Conservation (phyloP, 2,888 invertebrate species). For the Tolmerus cingulatus region DNA sequence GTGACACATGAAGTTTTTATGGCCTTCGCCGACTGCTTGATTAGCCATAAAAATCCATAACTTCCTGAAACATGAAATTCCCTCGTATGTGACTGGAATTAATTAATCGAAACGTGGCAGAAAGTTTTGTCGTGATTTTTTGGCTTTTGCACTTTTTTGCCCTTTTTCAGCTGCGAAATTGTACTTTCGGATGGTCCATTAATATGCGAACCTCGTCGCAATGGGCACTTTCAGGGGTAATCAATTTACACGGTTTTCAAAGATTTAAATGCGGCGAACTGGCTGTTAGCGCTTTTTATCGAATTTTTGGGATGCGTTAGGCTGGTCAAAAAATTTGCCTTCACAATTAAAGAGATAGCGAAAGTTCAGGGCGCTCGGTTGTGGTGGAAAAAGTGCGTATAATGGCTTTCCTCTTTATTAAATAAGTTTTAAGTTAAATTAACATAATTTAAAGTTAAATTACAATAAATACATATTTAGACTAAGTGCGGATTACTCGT, state of each 20-base stretch:
- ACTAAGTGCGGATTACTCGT: slow-evolving; percentile 2
- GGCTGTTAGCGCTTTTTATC: neutral
- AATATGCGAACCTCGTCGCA: slow-evolving; percentile 13
- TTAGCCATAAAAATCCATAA: slow-evolving; percentile 42
- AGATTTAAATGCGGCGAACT: slow-evolving; percentile 1
- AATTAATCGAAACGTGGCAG: slow-evolving; percentile 12
- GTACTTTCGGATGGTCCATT: neutral
- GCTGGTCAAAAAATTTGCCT: neutral
- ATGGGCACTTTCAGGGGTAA: neutral
- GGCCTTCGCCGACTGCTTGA: slow-evolving; percentile 9
- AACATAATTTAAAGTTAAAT: slow-evolving; percentile 26
- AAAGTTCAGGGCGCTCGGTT: neutral
- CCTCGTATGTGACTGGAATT: slow-evolving; percentile 27
- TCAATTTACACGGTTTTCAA: slow-evolving; percentile 15
- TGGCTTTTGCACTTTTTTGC: neutral
- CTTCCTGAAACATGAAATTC: slow-evolving; percentile 37
- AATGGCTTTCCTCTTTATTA: slow-evolving; percentile 21
- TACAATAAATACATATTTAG: slow-evolving; percentile 24
- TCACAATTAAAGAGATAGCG: neutral
- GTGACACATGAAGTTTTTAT: slow-evolving; percentile 33
- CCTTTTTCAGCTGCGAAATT: neutral
- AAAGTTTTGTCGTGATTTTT: slow-evolving; percentile 12
- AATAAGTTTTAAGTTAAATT: slow-evolving; percentile 27
- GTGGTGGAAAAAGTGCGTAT: neutral
- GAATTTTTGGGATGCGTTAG: neutral